Base-by-base conservation (phyloP, 1,140 invertebrate genomes). In the Drosophila albomicans region DNA sequence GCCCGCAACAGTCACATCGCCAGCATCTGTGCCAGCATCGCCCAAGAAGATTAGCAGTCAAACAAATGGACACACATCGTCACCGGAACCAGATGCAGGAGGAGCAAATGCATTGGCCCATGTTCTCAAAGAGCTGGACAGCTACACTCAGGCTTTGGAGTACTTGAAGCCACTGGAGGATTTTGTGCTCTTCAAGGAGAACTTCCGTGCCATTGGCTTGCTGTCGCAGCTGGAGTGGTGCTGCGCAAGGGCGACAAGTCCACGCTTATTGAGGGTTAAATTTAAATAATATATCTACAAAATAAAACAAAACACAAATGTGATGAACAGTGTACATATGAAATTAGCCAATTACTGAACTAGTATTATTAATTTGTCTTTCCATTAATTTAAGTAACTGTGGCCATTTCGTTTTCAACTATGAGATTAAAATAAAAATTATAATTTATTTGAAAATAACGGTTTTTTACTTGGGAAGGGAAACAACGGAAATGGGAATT, bases 161-260 rank as follows among this genome's bases (percentile, higher is more conserved):
- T 84, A 92, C 38, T 66, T 92, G 1, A 92, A 92, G 46, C 91
- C 91, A 0, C 30, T 92, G 6, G 91, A 92, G 52, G 91, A 92
- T 13, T 92, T 92, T 76, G 91, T 82, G n/a, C 79, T 92, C 5
- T 85, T 91, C 38, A 91, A 90, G 51, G 91, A 92, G 35, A 92
- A 92, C 52, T 92, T 92, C 66, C 82, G 91, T 20, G 91, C 91
- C 6, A 92, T 92, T 59, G 91, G 91, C 0, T 46, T 92, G 54
- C 68, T 92, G 8, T 92, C 91, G 5, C 91, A 92, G 45, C 45
- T 92, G 65, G 91, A 92, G 43, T 76, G 54, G 79, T 92, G 49
- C 68, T 92, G 10, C 84, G 87, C 25, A 92, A 91, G 35, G 87
- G 84, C 6, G 85, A 92, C 62, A 91, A 89, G 30, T 69, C 75